These are phyloP conservation scores for Oasisia sp. DNA, from an alignment of 2,888 invertebrate genomes.

Conservation along the genomic window DNA sequence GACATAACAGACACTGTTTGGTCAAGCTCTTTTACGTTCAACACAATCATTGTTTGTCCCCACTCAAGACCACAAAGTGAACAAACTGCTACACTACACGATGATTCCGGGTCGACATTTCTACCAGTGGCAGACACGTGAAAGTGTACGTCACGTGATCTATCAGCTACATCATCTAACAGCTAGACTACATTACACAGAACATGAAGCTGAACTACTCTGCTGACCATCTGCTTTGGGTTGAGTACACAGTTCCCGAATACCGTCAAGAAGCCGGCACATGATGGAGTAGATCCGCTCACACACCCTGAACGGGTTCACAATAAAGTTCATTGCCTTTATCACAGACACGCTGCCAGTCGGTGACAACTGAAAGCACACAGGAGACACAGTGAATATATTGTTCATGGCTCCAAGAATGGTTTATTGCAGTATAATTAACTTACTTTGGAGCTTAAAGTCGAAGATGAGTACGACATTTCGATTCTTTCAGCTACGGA, in stretches of 20 bases:
- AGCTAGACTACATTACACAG: neutral
- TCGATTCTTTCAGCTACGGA: too few relatives aligned
- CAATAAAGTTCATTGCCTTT: constrained; percentile 92
- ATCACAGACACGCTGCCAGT: constrained; percentile 90
- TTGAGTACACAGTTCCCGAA: constrained; percentile 37
- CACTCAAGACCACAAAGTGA: too few relatives aligned
- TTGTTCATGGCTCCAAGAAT: too few relatives aligned
- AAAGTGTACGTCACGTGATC: neutral
- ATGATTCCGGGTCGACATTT: too few relatives aligned
- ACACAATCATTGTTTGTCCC: too few relatives aligned
- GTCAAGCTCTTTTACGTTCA: too few relatives aligned
- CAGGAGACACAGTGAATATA: neutral
- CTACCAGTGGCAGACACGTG: too few relatives aligned
- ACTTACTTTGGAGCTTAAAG: too few relatives aligned
- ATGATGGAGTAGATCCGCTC: constrained; percentile 85
- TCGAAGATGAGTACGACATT: too few relatives aligned
- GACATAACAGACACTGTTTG: too few relatives aligned
- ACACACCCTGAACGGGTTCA: constrained; percentile 94
- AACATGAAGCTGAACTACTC: neutral
- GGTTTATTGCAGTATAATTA: too few relatives aligned
- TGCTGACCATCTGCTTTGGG: constrained; percentile 41
- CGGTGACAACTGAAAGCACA: constrained; percentile 78
- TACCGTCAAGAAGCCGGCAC: constrained; percentile 21
- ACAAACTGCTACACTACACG: too few relatives aligned
- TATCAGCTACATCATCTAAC: neutral